These are phyloP conservation scores for Forbesichthys papilliferus DNA, from an alignment of 2,113 vertebrate species.

Conservation along the genomic window DNA sequence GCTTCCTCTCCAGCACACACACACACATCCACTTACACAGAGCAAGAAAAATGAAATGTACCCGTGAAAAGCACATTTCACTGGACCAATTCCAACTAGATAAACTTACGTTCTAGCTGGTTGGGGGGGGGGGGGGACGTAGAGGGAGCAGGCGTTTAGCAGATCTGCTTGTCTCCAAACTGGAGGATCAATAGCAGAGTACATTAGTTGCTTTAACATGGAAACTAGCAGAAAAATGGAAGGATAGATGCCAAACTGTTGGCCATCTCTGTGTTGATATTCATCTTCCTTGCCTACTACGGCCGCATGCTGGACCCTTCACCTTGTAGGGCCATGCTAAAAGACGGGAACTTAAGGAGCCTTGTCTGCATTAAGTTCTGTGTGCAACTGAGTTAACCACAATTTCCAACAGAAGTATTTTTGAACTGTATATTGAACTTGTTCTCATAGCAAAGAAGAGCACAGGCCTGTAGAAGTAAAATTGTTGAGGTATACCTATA, in stretches of 20 bases:
- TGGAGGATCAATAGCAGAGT: conserved; percentile 66
- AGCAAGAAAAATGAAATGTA: not conserved
- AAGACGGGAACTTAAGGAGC: conserved; percentile 1
- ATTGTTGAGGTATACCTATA: too few relatives aligned
- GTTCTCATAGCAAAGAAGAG: conserved; percentile 23
- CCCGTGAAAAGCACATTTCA: not conserved
- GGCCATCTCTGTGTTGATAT: conserved; percentile 47
- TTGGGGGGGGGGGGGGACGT: not conserved
- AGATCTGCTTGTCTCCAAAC: conserved; percentile 60
- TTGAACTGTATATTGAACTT: conserved; percentile 22
- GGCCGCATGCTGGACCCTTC: conserved; percentile 17
- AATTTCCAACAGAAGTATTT: not conserved
- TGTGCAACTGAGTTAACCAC: not conserved
- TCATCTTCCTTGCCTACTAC: conserved; percentile 18
- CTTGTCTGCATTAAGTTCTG: not conserved
- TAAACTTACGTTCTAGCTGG: conserved; percentile 1
- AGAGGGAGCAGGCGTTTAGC: conserved; percentile 28
- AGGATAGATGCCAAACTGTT: conserved; percentile 70
- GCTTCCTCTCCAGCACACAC: not conserved
- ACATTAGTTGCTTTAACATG: conserved; percentile 71
- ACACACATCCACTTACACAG: conserved; percentile 12
- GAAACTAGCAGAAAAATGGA: conserved; percentile 49
- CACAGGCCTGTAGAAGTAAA: not conserved
- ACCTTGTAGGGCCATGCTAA: not conserved
- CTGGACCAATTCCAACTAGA: conserved; percentile 1